Base-by-base conservation (phyloP, 2,888 invertebrate species). In the Polia nebulosa region DNA sequence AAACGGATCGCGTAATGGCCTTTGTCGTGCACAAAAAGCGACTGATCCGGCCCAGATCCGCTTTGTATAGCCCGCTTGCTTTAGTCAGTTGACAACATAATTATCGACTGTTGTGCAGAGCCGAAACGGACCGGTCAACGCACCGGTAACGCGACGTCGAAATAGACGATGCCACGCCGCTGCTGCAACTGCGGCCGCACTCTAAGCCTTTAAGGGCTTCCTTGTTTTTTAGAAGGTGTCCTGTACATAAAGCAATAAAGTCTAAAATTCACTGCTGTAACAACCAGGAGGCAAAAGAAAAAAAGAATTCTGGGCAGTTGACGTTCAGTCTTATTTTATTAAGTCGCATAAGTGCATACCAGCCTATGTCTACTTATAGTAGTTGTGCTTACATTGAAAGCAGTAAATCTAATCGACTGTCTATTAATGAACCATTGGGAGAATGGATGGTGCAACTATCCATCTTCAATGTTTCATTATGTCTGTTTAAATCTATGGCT, bases 11-110 rank as follows among this genome's bases (percentile, higher is more conserved):
- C 90, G 91, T 93, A 94, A 94, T 94, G 92, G 93, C 93, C 92
- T 94, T 95, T 94, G 94, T 93, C 87, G 89, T 85, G 89, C 84
- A 90, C 94, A 94, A 95, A 95, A 95, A 94, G 94, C 94, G 92
- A 90, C 89, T 92, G 94, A 93, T 94, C 93, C 93, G 85, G 88
- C 87, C 88, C 90, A 92, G 92, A 92, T 92, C 91, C 90, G 91
- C 94, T 94, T 94, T 94, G 93, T 93, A 87, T 85, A 86, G 89
- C 88, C 88, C 88, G 90, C 89, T 94, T 93, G 93, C 93, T 93
- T 92, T 91, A 90, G 90, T 89, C 90, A 90, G 92, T 92, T 93
- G 93, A 93, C 94, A 94, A 91, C 91, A 93, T 94, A 93, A 94
- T 93, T 94, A 94, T 94, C 90, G 92, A 88, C 86, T 88, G 89